Evolutionary conservation across 1,140 invertebrate genomes (phyloP), one percentile per base, ranked within the genome.

Genomic region (Lycorma delicatula): DNA sequence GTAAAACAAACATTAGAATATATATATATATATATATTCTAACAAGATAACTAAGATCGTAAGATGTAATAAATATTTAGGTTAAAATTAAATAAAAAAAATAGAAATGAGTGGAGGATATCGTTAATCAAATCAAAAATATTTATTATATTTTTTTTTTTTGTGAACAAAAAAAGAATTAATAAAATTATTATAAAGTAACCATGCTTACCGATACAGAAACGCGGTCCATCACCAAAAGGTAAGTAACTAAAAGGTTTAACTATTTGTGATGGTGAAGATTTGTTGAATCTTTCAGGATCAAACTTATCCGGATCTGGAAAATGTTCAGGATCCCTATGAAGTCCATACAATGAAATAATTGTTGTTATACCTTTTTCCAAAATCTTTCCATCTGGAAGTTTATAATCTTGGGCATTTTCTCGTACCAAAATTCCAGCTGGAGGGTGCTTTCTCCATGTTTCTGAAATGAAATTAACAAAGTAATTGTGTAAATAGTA

Each of bases 121-220:
- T n/a, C n/a, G n/a, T n/a, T n/a, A n/a, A n/a, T n/a, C n/a, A n/a
- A n/a, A n/a, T n/a, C n/a, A n/a, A n/a, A n/a, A n/a, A n/a, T n/a
- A n/a, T n/a, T n/a, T n/a, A n/a, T n/a, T n/a, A n/a, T n/a, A n/a
- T n/a, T n/a, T n/a, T n/a, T n/a, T n/a, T n/a, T n/a, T n/a, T n/a
- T n/a, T n/a, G n/a, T n/a, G n/a, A n/a, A n/a, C n/a, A n/a, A n/a
- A n/a, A n/a, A n/a, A n/a, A n/a, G n/a, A n/a, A n/a, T n/a, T n/a
- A n/a, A n/a, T n/a, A n/a, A n/a, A n/a, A n/a, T n/a, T n/a, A n/a
- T n/a, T n/a, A n/a, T n/a, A n/a, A n/a, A n/a, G n/a, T n/a, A n/a
- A n/a, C n/a, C n/a, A n/a, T n/a, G n/a, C 11, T 56, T 48, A 76
- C 79, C 79, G 38, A 81, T 79, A 60, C 79, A 81, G 61, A 78